Base-by-base conservation (phyloP, 2,113 vertebrate genomes). In the Calidris pygmaea region DNA sequence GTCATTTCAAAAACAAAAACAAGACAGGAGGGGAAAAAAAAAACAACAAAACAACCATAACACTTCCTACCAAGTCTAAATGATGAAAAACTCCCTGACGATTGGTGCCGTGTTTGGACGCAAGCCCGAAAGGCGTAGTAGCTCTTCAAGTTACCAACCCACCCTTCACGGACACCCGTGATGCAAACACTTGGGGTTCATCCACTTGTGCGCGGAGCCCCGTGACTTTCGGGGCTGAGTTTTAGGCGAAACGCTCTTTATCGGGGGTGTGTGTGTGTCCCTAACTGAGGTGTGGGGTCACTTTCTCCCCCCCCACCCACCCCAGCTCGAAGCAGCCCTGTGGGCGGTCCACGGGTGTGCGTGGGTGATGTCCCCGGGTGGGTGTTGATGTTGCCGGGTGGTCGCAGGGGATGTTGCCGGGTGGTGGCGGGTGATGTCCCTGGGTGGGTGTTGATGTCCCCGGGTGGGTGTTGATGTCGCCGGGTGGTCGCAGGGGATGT, bases 171-270 rank as follows among this genome's bases (percentile, higher is more conserved):
- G 35, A 34, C 35, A 29, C 9, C 5, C 7, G 6, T 9, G 56
- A 22, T 3, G 16, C 12, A 43, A 70, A 22, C 68, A 3, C 13
- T 8, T 2, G 0, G 0, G 7, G 21, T 75, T 43, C 37, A 9
- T 0, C 7, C 18, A 14, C 24, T 12, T 5, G 24, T 1, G 45
- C 2, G 50, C 39, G 16, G 12, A 74, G 5, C 20, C 29, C 14
- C 24, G 22, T 9, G 34, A 4, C 24, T 73, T 6, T 26, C 3
- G 13, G 41, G 52, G 14, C 37, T 21, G 22, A 35, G 7, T 17
- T 65, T 71, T 14, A 29, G 1, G 10, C 3, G 6, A 48, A 82
- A 71, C 5, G 21, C 23, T 43, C 16, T 32, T 48, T 56, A 30
- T 26, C 16, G 8, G 34, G 59, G 29, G 30, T 3, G 20, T 4